Evolutionary conservation across 2,888 invertebrate genomes (phyloP).

Genomic region (Cantharis rufa): DNA sequence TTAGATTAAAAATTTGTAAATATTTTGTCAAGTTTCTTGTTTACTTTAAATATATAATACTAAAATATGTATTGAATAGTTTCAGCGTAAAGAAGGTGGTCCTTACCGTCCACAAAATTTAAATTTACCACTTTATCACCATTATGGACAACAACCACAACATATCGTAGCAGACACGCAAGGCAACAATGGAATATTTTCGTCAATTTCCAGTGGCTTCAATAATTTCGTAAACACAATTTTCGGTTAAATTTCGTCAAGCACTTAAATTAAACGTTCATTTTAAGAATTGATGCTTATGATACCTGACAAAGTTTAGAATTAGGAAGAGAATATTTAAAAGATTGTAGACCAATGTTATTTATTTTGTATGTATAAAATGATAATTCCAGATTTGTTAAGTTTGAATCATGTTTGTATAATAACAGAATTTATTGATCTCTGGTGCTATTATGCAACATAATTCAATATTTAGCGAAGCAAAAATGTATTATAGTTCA

Average conservation of each 20-base stretch:
- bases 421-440: conserved; percentile 8
- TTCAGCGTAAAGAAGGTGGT: conserved; percentile 70
- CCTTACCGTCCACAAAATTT: conserved; percentile 65
- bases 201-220: conserved; percentile 77
- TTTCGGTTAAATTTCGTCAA: conserved; percentile 16
- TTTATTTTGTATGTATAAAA: conserved; percentile 1
- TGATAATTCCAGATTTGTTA: background rate
- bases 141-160: conserved; percentile 55
- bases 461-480: background rate
- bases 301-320: conserved; percentile 1
- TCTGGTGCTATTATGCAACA: conserved; percentile 1
- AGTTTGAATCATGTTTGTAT: conserved; percentile 4
- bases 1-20: too few species aligned
- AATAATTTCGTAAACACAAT: conserved; percentile 68
- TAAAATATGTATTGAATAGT: conserved; percentile 12
- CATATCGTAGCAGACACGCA: conserved; percentile 54
- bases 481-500: conserved; percentile 4
- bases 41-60: too few species aligned
- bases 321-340: background rate
- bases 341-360: background rate
- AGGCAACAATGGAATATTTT: conserved; percentile 67
- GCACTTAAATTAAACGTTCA: background rate
- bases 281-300: background rate
- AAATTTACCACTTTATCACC: conserved; percentile 51
- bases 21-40: too few species aligned